Percentiles rank a stretch among this genome's conserved stretches.
phyloP scores from a whole-genome alignment of 2,797 vertebrate species.

The Parotocinclus haroldoi region DNA sequence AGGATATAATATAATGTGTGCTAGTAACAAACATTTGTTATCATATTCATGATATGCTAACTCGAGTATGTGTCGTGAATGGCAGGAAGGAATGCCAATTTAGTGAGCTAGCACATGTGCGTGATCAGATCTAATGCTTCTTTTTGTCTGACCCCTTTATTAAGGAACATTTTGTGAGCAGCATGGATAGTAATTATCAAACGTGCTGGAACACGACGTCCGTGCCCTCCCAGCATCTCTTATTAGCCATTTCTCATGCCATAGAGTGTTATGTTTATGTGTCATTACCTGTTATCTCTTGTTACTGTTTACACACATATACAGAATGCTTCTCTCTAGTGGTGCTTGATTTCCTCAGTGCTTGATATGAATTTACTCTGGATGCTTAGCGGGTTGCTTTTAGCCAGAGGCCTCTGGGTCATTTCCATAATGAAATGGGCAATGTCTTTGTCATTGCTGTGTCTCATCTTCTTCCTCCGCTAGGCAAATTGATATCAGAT shows the following conservation, averaged over 20 bases:
- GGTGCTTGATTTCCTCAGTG: constrained; percentile 31
- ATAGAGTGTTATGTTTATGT: constrained; percentile 6
- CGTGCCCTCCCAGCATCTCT: constrained; percentile 53
- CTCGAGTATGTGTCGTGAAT: neutral
- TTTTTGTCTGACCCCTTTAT: constrained; percentile 51
- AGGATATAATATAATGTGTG: no score
- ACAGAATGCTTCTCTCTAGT: constrained; percentile 26
- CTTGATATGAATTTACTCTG: constrained; percentile 23
- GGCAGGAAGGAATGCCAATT: no score
- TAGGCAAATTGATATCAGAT: neutral
- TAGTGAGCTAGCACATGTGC: no score
- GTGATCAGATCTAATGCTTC: constrained; percentile 10
- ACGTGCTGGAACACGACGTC: constrained; percentile 47
- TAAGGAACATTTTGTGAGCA: constrained; percentile 53
- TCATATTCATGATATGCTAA: no score
- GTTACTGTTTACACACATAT: constrained; percentile 19
- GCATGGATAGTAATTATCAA: constrained; percentile 53
- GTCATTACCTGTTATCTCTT: constrained; percentile 25
- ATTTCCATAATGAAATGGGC: constrained; percentile 42
- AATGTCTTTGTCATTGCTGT: constrained; percentile 5
- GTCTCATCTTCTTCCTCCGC: constrained; percentile 1
- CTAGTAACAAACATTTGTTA: no score
- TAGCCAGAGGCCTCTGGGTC: constrained; percentile 31
- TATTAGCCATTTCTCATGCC: constrained; percentile 57
- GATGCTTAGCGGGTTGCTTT: constrained; percentile 26